phyloP scores from a whole-genome alignment of 2,888 invertebrate species.

The Philereme vetulata region DNA sequence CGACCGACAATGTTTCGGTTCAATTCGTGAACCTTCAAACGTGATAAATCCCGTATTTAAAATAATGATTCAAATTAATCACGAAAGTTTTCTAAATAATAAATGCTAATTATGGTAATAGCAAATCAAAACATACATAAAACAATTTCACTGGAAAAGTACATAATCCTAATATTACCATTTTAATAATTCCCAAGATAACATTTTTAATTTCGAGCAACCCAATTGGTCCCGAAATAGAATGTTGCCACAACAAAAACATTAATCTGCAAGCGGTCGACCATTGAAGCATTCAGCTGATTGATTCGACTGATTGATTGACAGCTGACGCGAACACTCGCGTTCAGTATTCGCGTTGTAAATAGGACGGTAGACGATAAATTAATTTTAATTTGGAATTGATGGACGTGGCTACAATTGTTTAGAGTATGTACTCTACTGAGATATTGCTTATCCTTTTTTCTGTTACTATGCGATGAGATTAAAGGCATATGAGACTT shows the following conservation, averaged over 20 bases:
- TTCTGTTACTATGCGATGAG: too few relatives aligned
- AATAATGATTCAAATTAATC: too few relatives aligned
- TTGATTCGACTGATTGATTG: conserved; percentile 64
- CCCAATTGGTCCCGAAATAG: conserved; percentile 21
- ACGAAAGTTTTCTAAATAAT: too few relatives aligned
- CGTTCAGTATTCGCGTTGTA: conserved; percentile 25
- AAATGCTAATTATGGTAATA: too few relatives aligned
- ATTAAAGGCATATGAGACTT: too few relatives aligned
- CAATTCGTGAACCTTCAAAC: too few relatives aligned
- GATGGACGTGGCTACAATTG: conserved; percentile 24
- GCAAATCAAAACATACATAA: too few relatives aligned
- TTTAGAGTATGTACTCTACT: not conserved
- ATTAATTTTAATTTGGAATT: conserved; percentile 35
- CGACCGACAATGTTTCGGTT: too few relatives aligned
- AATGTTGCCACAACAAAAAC: conserved; percentile 33
- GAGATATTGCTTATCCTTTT: too few relatives aligned
- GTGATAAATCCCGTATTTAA: too few relatives aligned
- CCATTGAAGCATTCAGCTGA: conserved; percentile 48
- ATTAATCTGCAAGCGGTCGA: conserved; percentile 41
- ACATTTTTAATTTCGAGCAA: conserved; percentile 10
- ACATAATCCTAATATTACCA: not conserved
- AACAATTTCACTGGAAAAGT: too few relatives aligned
- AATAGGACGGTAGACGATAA: conserved; percentile 42
- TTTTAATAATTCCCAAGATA: not conserved
- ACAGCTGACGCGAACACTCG: conserved; percentile 58